Evolutionary conservation across 30 jellyfish, hydroid and myxozoan genomes (phyloP).

Genomic region (Turritopsis dohrnii): DNA sequence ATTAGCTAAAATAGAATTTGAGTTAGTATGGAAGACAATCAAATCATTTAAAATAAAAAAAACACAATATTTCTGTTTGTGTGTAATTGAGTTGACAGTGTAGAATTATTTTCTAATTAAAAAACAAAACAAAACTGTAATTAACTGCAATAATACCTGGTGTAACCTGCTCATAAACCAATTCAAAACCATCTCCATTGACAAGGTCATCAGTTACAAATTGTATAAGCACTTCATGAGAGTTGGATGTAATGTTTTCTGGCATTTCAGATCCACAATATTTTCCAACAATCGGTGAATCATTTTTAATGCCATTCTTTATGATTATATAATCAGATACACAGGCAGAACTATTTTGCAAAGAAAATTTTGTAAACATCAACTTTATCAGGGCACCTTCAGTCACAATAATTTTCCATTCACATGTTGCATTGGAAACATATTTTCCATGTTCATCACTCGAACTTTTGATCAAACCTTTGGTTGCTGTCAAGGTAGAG

Average conservation of each 20-base stretch:
- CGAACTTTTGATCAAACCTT: background rate
- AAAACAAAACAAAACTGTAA: no score
- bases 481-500: background rate
- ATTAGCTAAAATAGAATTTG: no score
- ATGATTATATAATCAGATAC: conserved; percentile 38
- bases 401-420: conserved; percentile 7
- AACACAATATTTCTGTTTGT: no score
- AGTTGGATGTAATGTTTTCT: background rate
- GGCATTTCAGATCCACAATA: conserved; percentile 1
- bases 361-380: conserved; percentile 43
- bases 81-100: no score
- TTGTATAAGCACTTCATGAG: background rate
- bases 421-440: background rate
- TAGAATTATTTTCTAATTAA: no score
- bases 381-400: conserved; percentile 27
- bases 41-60: no score
- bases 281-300: background rate
- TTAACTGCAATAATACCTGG: background rate
- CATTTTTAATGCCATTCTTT: background rate
- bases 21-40: no score
- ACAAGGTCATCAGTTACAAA: conserved; percentile 5
- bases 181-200: conserved; percentile 3
- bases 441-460: background rate
- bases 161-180: background rate
- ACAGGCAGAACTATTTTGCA: conserved; percentile 47